Evolutionary conservation across 2,797 vertebrate genomes (phyloP), one percentile per base, ranked within the genome.

Genomic region (Peromyscus eremicus): DNA sequence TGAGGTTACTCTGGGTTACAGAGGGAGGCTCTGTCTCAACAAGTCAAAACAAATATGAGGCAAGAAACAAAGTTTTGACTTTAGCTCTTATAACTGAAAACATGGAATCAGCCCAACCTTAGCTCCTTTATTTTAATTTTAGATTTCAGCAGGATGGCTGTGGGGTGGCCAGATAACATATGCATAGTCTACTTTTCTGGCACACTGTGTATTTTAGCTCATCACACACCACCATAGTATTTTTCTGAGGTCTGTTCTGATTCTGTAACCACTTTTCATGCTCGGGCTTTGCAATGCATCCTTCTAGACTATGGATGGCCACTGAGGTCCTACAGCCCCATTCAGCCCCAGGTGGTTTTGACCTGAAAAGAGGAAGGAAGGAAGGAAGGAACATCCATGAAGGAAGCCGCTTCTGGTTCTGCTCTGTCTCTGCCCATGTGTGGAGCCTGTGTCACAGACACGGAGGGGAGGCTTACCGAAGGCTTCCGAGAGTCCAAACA

Each of bases 401-500:
- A 43, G 43, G 32, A 52, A 79, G 60, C 21, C 1, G 5, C 23
- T 40, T 89, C 87, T 37, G 14, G 66, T n/a, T 16, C 16, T 32
- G 25, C 43, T 83, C 19, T 49, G 46, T 76, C 5, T 68, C n/a
- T 29, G 81, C 49, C 77, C 81, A 4, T 0, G 16, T 7, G 8
- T 34, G 1, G 64, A 32, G 19, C 64, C 62, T 3, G 13, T 0
- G 32, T 64, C 1, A 0, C 37, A 6, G 40, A 62, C n/a, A 60
- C 32, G 64, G 9, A 46, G 16, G 57, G 52, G 49, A 57, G n/a
- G 77, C 99, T 99, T 98, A 99, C 99, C 99, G 0, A 99, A 99
- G 73, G 99, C 99, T 98, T 99, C 99, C 0, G 99, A 99, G 79
- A 99, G 98, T 40, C 99, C 99, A 0, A 99, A 99, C 96, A 99